Conservation (phyloP, 2,113 vertebrate species). For the Scophthalmus maximus region DNA sequence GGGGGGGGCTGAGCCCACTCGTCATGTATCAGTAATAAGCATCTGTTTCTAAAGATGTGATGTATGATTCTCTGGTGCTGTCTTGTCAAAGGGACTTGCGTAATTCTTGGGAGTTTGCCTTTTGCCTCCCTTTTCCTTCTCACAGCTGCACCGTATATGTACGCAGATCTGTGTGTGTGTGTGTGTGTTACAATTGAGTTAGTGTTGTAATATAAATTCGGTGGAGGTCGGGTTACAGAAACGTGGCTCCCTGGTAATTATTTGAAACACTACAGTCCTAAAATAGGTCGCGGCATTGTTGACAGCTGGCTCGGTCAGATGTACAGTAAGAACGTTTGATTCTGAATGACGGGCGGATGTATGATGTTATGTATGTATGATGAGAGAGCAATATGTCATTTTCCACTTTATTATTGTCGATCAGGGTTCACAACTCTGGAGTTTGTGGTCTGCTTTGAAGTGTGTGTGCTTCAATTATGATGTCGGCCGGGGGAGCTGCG, state of each 20-base stretch:
- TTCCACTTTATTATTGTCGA: conserved; percentile 4
- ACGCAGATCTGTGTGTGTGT: not conserved
- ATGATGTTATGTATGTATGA: conserved; percentile 3
- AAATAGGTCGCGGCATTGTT: conserved; percentile 20
- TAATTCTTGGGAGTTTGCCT: too few species aligned
- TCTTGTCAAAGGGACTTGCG: conserved; percentile 9
- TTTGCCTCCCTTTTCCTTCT: too few species aligned
- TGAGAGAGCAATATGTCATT: conserved; percentile 16
- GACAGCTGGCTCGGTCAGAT: not conserved
- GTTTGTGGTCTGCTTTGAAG: conserved; percentile 34
- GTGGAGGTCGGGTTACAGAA: conserved; percentile 19
- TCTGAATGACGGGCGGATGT: conserved; percentile 5
- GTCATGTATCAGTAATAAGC: not conserved
- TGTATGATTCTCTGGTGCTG: conserved; percentile 1
- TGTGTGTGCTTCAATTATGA: conserved; percentile 39
- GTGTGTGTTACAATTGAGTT: conserved; percentile 1
- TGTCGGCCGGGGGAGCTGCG: conserved; percentile 22
- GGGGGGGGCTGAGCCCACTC: too few species aligned
- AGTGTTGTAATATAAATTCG: not conserved
- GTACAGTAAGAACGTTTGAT: conserved; percentile 3
- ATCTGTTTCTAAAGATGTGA: conserved; percentile 19
- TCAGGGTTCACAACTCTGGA: conserved; percentile 10
- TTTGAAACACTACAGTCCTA: conserved; percentile 12
- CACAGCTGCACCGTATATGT: too few species aligned
- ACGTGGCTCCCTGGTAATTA: conserved; percentile 15